Conservation (phyloP, 2,113 vertebrate genomes). For the Spheniscus mendiculus region DNA sequence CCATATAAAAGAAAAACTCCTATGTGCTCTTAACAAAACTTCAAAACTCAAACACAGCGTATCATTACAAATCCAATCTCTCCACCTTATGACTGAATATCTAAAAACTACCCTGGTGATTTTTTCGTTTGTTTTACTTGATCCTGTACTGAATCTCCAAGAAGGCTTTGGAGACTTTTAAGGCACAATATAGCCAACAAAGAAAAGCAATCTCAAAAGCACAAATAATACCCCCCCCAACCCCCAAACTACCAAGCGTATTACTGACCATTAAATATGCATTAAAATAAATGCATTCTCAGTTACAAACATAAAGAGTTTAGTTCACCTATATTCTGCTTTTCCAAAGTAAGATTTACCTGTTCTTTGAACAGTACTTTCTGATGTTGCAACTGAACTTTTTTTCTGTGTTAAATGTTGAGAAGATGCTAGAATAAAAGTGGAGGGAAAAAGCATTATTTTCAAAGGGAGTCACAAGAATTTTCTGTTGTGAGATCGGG, state of each 20-base stretch:
- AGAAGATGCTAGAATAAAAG: conserved; percentile 73
- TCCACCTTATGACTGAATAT: not conserved
- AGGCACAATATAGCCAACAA: not conserved
- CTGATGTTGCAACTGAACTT: conserved; percentile 69
- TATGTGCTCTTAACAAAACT: not conserved
- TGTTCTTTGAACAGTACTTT: conserved; percentile 77
- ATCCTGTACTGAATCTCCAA: not conserved
- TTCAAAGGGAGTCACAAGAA: conserved; percentile 26
- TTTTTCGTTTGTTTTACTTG: not conserved
- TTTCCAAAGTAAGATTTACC: conserved; percentile 68
- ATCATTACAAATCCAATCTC: not conserved
- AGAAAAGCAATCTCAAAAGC: not conserved
- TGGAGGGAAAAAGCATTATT: conserved; percentile 55
- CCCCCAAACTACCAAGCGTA: not conserved
- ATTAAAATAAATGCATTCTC: not conserved
- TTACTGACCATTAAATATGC: not conserved
- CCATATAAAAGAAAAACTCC: not conserved
- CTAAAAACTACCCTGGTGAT: not conserved
- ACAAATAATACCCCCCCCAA: not conserved
- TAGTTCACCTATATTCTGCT: not conserved
- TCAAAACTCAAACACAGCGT: not conserved
- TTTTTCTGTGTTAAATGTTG: conserved; percentile 78
- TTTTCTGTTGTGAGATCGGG: not conserved
- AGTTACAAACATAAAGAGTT: not conserved
- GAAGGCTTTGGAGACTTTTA: not conserved